Percentiles rank a stretch among this genome's conserved stretches.
Conservation (phyloP, 2,797 vertebrate species). For the Pseudopleuronectes americanus region DNA sequence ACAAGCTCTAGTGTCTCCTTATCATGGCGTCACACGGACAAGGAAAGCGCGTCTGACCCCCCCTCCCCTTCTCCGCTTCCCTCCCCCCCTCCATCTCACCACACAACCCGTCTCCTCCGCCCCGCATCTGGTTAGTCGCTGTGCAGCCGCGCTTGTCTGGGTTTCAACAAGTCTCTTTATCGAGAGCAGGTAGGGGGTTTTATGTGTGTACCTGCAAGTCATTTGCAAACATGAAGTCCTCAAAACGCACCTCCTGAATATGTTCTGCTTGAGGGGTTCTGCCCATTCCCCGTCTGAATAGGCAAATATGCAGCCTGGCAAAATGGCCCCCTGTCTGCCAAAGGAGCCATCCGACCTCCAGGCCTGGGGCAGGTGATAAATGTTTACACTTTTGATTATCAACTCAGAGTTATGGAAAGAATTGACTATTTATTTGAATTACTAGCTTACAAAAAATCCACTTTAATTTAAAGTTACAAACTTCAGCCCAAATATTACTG, state of each 20-base stretch:
- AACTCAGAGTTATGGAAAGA: constrained; percentile 64
- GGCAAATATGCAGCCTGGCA: constrained; percentile 83
- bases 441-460: constrained; percentile 44
- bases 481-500: constrained; percentile 50
- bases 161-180: constrained; percentile 88
- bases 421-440: constrained; percentile 73
- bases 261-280: constrained; percentile 88
- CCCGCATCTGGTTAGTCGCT: constrained; percentile 73
- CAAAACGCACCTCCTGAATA: constrained; percentile 83
- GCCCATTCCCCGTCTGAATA: constrained; percentile 83
- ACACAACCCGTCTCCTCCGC: constrained; percentile 72
- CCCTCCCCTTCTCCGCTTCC: constrained; percentile 6
- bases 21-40: constrained; percentile 82
- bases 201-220: constrained; percentile 85
- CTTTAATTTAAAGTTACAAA: constrained; percentile 76
- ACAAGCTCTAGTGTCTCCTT: constrained; percentile 88
- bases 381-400: constrained; percentile 82
- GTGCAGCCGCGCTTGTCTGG: constrained; percentile 81
- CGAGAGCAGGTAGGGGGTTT: constrained; percentile 75
- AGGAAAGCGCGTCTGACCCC: constrained; percentile 73
- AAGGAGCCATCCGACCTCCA: constrained; percentile 74
- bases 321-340: constrained; percentile 80
- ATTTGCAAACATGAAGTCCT: constrained; percentile 88
- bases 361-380: constrained; percentile 83
- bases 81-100: constrained; percentile 64